Percentiles rank a stretch among this genome's conserved stretches.
Evolutionary conservation across 2,797 vertebrate species (phyloP).

Genomic region (Trachurus trachurus): DNA sequence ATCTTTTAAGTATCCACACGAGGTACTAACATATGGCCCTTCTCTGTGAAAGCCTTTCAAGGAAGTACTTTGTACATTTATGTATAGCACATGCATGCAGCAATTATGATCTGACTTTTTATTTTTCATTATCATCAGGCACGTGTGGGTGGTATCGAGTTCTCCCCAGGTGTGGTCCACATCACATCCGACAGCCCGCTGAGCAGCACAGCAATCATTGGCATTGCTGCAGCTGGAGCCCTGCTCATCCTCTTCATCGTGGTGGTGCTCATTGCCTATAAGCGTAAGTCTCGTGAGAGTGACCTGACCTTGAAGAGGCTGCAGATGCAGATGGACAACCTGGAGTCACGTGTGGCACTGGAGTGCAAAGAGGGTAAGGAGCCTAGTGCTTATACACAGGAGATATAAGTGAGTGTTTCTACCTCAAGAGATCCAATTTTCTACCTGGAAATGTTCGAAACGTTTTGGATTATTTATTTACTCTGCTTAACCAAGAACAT

Average conservation of each 20-base stretch:
- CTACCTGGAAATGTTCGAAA: not conserved
- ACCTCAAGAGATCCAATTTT: not conserved
- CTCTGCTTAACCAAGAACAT: not conserved
- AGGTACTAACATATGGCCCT: not conserved
- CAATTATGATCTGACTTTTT: conserved; percentile 12
- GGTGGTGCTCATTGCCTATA: conserved; percentile 97
- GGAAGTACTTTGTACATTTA: not conserved
- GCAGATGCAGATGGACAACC: conserved; percentile 99
- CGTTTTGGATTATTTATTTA: not conserved
- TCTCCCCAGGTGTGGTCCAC: conserved; percentile 96
- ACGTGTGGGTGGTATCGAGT: conserved; percentile 96
- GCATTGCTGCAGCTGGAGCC: conserved; percentile 95
- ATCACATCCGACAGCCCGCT: conserved; percentile 97
- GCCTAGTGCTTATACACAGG: not conserved
- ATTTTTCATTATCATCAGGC: conserved; percentile 82
- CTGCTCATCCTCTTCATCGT: conserved; percentile 97
- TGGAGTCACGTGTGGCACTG: conserved; percentile 98
- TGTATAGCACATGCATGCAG: conserved; percentile 2
- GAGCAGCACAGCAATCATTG: conserved; percentile 95
- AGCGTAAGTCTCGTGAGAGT: conserved; percentile 97
- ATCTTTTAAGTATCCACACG: conserved; percentile 4
- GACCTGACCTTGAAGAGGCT: conserved; percentile 97
- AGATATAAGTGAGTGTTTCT: not conserved
- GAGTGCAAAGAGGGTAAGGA: conserved; percentile 98
- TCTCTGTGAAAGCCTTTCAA: not conserved